Base-by-base conservation (phyloP, 2,888 invertebrate genomes). In the Dynastes grantii region DNA sequence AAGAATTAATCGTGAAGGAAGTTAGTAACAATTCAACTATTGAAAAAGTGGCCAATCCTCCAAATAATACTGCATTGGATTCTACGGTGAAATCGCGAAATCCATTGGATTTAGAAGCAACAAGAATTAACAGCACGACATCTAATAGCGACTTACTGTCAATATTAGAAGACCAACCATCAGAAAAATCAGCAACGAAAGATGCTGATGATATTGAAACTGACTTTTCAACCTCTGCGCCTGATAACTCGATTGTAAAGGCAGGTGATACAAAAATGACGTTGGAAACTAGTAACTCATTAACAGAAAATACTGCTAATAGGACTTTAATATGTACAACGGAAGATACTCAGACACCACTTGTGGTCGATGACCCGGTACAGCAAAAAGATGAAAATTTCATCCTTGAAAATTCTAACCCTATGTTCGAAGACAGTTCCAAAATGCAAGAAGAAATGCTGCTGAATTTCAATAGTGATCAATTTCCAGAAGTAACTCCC, bases 391-490 rank as follows among this genome's bases (percentile, higher is more conserved):
- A 55, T 5, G 16, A 55, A 55, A n/a, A n/a, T 16, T 55, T 55
- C 55, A 55, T 16, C n/a, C 16, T 55, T 16, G 55, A n/a, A n/a
- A 16, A n/a, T n/a, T n/a, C 3, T 5, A 16, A 55, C n/a, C 16
- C 55, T 6, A 16, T 55, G 2, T 55, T 55, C 13, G 55, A 55
- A 5, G 55, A 55, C 55, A 55, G 16, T n/a, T 13, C 55, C 6
- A 55, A 55, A 55, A 55, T 16, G n/a, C 16, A n/a, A n/a, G 55
- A 55, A 55, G 55, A 55, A n/a, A 55, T 55, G 55, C 16, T 55
- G 16, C 16, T 55, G n/a, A 55, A 55, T 6, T n/a, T 55, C 6
- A 55, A 16, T 16, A 16, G 16, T 5, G 16, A n/a, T n/a, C 55
- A 55, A 55, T 55, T 55, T 16, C 55, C 55, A 13, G 55, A 65